Conservation (phyloP, 2,888 invertebrate genomes). For the Drosophila robusta region DNA sequence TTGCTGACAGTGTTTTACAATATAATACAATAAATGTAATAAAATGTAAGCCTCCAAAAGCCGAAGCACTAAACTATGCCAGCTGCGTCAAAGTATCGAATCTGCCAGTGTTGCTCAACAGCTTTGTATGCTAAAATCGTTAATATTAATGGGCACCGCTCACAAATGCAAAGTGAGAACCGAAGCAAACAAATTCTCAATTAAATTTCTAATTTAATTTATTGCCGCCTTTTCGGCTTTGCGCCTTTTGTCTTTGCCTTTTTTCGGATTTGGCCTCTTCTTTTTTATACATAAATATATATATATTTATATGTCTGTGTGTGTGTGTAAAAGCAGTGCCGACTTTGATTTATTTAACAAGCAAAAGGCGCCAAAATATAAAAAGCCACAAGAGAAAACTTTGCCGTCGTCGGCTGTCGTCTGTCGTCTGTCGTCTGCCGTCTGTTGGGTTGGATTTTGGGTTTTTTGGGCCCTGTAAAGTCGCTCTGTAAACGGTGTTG, state of each 20-base stretch:
- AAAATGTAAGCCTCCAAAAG: no score
- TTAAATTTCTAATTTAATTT: conserved; percentile 75
- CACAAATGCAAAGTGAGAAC: neutral
- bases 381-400: conserved; percentile 61
- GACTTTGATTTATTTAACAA: conserved; percentile 75
- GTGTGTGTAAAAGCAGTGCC: conserved; percentile 35
- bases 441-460: conserved; percentile 20
- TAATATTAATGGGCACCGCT: conserved; percentile 8
- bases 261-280: conserved; percentile 8
- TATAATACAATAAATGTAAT: no score
- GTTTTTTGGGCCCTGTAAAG: neutral
- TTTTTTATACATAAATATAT: neutral
- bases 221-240: conserved; percentile 53
- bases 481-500: conserved; percentile 18
- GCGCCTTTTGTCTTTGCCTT: conserved; percentile 37
- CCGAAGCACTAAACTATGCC: neutral
- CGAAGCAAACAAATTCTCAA: conserved; percentile 51
- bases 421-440: conserved; percentile 15
- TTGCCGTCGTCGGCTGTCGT: conserved; percentile 53
- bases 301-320: conserved; percentile 5
- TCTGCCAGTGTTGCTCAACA: neutral
- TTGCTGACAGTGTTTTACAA: no score
- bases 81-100: neutral
- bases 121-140: conserved; percentile 2
- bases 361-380: conserved; percentile 58